A percentile compares a stretch with the other conserved stretches of the same genome.
Conservation (phyloP, 2,797 vertebrate species). For the Carduelis carduelis region DNA sequence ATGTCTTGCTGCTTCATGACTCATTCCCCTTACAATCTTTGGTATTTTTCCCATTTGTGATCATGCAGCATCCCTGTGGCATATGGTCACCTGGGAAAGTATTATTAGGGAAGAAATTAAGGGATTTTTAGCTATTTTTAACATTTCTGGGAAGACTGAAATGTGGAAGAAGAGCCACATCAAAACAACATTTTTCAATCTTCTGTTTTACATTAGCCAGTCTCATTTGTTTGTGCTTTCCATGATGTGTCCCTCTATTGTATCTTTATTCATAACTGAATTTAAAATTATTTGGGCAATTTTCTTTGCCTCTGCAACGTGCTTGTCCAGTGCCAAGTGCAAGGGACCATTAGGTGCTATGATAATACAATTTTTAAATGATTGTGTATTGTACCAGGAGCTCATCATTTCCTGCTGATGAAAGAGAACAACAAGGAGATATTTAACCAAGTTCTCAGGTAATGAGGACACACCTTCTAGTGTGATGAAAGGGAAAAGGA, state of each 20-base stretch:
- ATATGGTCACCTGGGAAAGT: conserved; percentile 31
- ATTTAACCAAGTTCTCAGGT: background rate
- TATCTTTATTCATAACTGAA: background rate
- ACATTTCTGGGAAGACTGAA: background rate
- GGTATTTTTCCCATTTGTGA: conserved; percentile 24
- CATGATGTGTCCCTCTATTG: background rate
- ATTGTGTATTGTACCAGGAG: background rate
- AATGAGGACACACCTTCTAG: background rate
- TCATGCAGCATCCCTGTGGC: background rate
- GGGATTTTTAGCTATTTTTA: background rate
- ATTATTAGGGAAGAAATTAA: background rate
- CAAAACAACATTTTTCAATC: background rate
- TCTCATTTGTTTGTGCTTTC: background rate
- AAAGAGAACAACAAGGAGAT: background rate
- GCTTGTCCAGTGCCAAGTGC: background rate
- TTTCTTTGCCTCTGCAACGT: background rate
- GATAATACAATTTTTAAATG: background rate
- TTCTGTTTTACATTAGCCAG: background rate
- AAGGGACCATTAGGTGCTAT: background rate
- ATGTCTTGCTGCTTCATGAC: background rate
- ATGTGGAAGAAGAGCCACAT: background rate
- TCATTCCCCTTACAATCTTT: conserved; percentile 8
- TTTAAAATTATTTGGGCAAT: background rate
- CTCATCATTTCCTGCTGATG: background rate
- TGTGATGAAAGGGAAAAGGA: background rate